Conservation (phyloP, 2,888 invertebrate genomes). For the Agonopterix alstromeriana region DNA sequence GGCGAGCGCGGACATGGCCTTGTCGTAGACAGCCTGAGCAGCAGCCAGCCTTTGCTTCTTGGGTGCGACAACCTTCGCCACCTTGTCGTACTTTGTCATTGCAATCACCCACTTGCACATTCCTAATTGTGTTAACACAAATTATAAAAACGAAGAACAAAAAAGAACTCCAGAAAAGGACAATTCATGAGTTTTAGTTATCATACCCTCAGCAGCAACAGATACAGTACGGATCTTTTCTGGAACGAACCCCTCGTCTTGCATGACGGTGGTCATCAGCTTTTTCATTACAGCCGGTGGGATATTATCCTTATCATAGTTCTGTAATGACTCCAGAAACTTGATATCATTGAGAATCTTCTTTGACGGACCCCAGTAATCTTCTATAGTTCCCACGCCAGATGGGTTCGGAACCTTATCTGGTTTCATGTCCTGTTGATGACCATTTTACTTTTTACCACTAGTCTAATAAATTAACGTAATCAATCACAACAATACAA, state of each 20-base stretch:
- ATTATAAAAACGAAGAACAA: too few species aligned
- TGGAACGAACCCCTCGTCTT: slow-evolving; percentile 92
- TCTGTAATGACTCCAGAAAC: slow-evolving; percentile 90
- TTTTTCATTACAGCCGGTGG: slow-evolving; percentile 88
- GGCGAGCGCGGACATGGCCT: slow-evolving; percentile 85
- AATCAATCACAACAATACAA: too few species aligned
- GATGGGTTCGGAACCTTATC: slow-evolving; percentile 89
- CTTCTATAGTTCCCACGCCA: slow-evolving; percentile 90
- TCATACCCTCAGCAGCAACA: slow-evolving; percentile 88
- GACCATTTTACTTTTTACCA: too few species aligned
- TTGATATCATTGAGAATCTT: slow-evolving; percentile 93
- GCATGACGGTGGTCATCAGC: slow-evolving; percentile 86
- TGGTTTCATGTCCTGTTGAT: slow-evolving; percentile 85
- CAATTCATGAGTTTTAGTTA: too few species aligned
- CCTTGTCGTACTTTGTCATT: slow-evolving; percentile 95
- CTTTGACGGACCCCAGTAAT: slow-evolving; percentile 95
- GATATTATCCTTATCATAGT: slow-evolving; percentile 96
- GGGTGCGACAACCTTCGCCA: slow-evolving; percentile 94
- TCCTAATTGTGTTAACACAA: slow-evolving; percentile 50
- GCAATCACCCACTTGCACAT: slow-evolving; percentile 97
- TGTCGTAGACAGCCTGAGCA: slow-evolving; percentile 88
- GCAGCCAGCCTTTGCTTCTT: slow-evolving; percentile 93
- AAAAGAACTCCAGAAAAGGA: too few species aligned
- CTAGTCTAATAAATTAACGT: too few species aligned
- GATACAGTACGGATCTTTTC: slow-evolving; percentile 93